These are phyloP conservation scores for Danaus melanippus DNA, from an alignment of 1,140 invertebrate genomes.

Conservation along the genomic window DNA sequence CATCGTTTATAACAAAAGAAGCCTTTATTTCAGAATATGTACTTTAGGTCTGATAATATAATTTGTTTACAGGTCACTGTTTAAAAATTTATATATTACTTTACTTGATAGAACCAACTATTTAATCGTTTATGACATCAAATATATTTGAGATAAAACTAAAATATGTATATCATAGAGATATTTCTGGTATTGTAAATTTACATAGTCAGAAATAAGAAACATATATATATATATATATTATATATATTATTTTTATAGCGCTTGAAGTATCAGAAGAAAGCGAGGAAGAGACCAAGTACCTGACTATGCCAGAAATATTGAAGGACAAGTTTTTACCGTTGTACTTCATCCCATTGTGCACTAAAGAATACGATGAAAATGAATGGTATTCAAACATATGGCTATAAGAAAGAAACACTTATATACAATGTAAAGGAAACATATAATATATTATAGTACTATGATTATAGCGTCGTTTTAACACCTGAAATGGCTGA, in stretches of 20 bases:
- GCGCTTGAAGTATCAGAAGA: conserved; percentile 41
- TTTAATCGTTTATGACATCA: no score
- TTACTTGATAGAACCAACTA: no score
- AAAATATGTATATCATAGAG: conserved; percentile 1
- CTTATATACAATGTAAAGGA: neutral
- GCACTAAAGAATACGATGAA: conserved; percentile 39
- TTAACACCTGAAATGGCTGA: conserved; percentile 41
- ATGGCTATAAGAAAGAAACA: neutral
- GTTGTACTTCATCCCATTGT: conserved; percentile 41
- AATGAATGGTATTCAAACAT: conserved; percentile 14
- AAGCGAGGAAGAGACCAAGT: conserved; percentile 37
- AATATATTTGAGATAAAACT: no score
- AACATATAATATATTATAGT: neutral
- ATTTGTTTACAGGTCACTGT: no score
- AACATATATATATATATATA: no score
- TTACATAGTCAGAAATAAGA: neutral
- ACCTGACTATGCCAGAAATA: conserved; percentile 43
- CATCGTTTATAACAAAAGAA: no score
- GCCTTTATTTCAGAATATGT: no score
- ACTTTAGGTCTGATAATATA: no score
- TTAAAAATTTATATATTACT: no score
- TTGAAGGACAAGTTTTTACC: conserved; percentile 51
- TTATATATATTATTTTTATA: conserved; percentile 12
- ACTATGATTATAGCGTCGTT: conserved; percentile 27
- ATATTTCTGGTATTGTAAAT: neutral